These are phyloP conservation scores for Geopemphigus sp. DNA, from an alignment of 1,140 invertebrate genomes.

Conservation along the genomic window DNA sequence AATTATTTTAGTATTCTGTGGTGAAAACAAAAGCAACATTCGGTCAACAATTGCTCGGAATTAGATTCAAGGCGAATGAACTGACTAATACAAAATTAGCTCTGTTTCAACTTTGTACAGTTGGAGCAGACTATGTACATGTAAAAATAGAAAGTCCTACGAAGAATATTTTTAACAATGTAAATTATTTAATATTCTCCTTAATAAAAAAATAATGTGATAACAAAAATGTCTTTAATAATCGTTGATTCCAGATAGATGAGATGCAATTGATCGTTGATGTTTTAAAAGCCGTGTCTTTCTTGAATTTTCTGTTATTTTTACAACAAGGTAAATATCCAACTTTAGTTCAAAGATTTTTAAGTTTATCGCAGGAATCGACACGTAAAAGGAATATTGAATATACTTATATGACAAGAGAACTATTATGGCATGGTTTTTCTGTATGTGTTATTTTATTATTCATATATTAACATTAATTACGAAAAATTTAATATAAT, in stretches of 20 bases:
- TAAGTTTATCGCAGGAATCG: conserved; percentile 59
- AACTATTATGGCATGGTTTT: conserved; percentile 67
- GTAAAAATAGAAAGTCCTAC: conserved; percentile 24
- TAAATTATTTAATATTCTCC: not conserved
- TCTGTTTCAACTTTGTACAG: conserved; percentile 16
- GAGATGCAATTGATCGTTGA: conserved; percentile 57
- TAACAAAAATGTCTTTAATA: not conserved
- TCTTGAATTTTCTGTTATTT: conserved; percentile 65
- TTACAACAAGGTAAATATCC: conserved; percentile 64
- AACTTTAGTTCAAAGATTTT: conserved; percentile 61
- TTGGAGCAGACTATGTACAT: conserved; percentile 16
- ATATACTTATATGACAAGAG: conserved; percentile 64
- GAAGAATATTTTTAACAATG: conserved; percentile 30
- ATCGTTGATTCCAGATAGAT: conserved; percentile 2
- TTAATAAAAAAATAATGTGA: not conserved
- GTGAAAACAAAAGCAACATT: conserved; percentile 60
- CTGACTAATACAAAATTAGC: conserved; percentile 40
- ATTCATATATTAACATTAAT: not conserved
- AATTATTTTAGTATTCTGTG: conserved; percentile 58
- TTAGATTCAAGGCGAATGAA: conserved; percentile 60
- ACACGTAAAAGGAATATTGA: conserved; percentile 59
- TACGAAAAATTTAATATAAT: too few relatives aligned
- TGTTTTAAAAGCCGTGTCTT: conserved; percentile 59
- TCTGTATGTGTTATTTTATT: conserved; percentile 58
- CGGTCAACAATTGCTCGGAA: conserved; percentile 63